phyloP scores from a whole-genome alignment of 2,797 vertebrate species.

The Antennarius maculatus region DNA sequence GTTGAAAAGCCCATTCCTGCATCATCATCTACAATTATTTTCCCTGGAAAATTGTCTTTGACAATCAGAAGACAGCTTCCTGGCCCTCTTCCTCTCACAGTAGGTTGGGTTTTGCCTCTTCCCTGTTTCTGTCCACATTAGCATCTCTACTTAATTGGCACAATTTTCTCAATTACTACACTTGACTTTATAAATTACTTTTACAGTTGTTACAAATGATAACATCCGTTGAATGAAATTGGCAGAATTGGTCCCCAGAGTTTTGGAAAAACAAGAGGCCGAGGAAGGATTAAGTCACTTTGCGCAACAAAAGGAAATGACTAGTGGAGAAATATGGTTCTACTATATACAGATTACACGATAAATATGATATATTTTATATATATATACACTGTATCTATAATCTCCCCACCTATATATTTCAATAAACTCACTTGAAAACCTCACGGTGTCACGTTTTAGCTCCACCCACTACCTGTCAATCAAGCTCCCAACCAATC shows the following conservation, averaged over 20 bases:
- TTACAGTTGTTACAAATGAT: slow-evolving; percentile 85
- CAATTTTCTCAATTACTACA: slow-evolving; percentile 78
- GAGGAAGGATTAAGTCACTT: slow-evolving; percentile 48
- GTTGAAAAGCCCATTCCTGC: slow-evolving; percentile 32
- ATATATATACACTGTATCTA: too few relatives aligned
- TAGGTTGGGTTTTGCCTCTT: slow-evolving; percentile 66
- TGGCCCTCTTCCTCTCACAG: slow-evolving; percentile 50
- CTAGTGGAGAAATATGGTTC: slow-evolving; percentile 56
- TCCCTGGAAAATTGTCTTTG: slow-evolving; percentile 43
- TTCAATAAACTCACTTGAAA: too few relatives aligned
- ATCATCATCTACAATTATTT: slow-evolving; percentile 19
- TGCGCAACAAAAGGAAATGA: slow-evolving; percentile 52
- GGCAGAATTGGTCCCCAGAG: slow-evolving; percentile 72
- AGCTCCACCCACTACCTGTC: too few relatives aligned
- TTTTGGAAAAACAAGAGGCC: slow-evolving; percentile 64
- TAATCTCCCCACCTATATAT: too few relatives aligned
- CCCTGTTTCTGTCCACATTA: slow-evolving; percentile 74
- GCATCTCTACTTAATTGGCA: slow-evolving; percentile 77
- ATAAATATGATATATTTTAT: too few relatives aligned
- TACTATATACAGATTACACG: slow-evolving; percentile 56
- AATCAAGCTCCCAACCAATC: too few relatives aligned
- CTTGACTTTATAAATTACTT: slow-evolving; percentile 79
- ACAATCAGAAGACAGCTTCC: slow-evolving; percentile 52
- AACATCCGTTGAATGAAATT: slow-evolving; percentile 80
- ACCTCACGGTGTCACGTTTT: too few relatives aligned